Percentiles rank a stretch among this genome's conserved stretches.
These are phyloP conservation scores for Mobula birostris DNA, from an alignment of 2,113 vertebrate genomes.

Conservation along the genomic window DNA sequence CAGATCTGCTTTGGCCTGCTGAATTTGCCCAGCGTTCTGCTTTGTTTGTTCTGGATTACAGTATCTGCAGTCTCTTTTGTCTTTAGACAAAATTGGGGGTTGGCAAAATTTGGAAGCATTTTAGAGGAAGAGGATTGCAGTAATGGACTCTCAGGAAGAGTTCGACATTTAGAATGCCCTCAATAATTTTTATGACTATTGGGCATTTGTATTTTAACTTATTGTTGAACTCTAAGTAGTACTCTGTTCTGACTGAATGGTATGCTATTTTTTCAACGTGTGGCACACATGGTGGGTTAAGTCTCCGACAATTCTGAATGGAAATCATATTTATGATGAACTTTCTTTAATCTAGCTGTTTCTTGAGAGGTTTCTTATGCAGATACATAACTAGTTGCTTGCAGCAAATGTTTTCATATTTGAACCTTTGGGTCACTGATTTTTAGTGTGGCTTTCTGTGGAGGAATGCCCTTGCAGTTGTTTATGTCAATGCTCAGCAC, in stretches of 20 bases:
- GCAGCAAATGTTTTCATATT: not conserved
- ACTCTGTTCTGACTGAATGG: not conserved
- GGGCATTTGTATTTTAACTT: not conserved
- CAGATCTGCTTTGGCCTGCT: too few species aligned
- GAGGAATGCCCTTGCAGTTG: not conserved
- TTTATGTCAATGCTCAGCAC: not conserved
- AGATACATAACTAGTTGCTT: not conserved
- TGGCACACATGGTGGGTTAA: too few species aligned
- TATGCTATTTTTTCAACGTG: not conserved
- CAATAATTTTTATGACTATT: not conserved
- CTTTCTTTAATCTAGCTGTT: not conserved
- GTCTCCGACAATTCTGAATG: too few species aligned
- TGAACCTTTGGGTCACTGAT: not conserved
- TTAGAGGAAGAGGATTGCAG: too few species aligned
- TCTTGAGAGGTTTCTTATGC: not conserved
- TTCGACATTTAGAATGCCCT: not conserved
- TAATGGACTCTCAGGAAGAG: too few species aligned
- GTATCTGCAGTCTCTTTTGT: too few species aligned
- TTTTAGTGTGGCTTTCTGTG: too few species aligned
- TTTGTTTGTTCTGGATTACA: too few species aligned
- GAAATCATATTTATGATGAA: too few species aligned
- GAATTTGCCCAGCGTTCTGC: too few species aligned
- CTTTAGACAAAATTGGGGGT: too few species aligned
- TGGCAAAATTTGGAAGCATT: too few species aligned
- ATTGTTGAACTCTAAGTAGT: not conserved